Conservation (phyloP, 2,113 vertebrate genomes). For the Pterocles gutturalis region DNA sequence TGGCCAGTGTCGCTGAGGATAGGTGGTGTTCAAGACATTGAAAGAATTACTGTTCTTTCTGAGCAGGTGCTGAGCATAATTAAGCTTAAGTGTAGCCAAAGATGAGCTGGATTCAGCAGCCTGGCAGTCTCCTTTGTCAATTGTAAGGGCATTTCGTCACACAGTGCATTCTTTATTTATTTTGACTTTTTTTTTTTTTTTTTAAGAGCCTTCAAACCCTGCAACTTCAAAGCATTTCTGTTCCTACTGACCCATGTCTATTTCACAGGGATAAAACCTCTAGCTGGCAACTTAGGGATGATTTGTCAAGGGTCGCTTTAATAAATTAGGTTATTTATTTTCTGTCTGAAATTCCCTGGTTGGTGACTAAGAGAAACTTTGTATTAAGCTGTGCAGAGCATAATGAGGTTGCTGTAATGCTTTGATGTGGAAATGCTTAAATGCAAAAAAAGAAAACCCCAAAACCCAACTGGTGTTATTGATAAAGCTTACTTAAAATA, state of each 20-base stretch:
- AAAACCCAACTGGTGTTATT: neutral
- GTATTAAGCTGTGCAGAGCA: conserved; percentile 18
- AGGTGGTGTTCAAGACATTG: neutral
- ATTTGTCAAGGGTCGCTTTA: conserved; percentile 35
- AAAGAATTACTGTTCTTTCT: neutral
- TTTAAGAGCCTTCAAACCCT: neutral
- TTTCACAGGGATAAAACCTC: conserved; percentile 16
- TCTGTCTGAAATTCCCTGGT: conserved; percentile 47
- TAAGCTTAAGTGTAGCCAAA: neutral
- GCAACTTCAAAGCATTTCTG: conserved; percentile 25
- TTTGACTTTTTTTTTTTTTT: neutral
- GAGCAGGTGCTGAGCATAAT: neutral
- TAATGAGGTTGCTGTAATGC: conserved; percentile 43
- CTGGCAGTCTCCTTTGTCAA: neutral
- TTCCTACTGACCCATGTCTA: neutral
- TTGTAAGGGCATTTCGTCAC: neutral
- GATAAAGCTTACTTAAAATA: neutral
- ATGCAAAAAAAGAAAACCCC: neutral
- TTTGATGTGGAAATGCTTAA: conserved; percentile 62
- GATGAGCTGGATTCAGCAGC: neutral
- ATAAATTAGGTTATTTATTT: conserved; percentile 62
- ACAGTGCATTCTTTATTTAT: neutral
- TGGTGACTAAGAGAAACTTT: conserved; percentile 51
- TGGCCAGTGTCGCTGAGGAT: neutral
- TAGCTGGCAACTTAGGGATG: neutral